phyloP scores from a whole-genome alignment of 1,140 invertebrate genomes.

The Drosophila orena region DNA sequence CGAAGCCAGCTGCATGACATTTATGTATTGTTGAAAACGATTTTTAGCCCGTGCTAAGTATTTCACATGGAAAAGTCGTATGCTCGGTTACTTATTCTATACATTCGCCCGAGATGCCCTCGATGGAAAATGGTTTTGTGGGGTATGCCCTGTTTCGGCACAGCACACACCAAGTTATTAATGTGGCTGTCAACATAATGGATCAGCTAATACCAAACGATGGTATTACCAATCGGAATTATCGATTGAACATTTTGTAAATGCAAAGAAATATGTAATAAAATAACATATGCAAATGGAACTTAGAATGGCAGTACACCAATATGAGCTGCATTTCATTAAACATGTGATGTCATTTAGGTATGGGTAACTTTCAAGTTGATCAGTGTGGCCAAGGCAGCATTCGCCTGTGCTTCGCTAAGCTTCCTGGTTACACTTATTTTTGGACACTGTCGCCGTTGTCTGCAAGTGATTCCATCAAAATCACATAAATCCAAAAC shows the following conservation, averaged over 20 bases:
- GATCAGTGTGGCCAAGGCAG: neutral
- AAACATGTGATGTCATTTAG: no score
- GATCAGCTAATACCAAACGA: no score
- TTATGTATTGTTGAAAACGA: slow-evolving; percentile 65
- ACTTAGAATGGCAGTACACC: no score
- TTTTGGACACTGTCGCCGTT: slow-evolving; percentile 63
- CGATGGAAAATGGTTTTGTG: neutral
- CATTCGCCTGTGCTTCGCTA: slow-evolving; percentile 7
- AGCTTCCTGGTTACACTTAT: slow-evolving; percentile 56
- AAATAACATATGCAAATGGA: no score
- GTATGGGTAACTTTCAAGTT: neutral
- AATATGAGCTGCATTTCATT: no score
- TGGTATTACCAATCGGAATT: no score
- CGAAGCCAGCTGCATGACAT: slow-evolving; percentile 64
- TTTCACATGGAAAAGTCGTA: slow-evolving; percentile 51
- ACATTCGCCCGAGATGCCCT: slow-evolving; percentile 18
- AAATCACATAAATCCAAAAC: slow-evolving; percentile 81
- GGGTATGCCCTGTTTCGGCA: neutral
- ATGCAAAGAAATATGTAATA: no score
- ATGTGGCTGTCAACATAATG: no score
- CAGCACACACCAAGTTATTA: no score
- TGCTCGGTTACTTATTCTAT: slow-evolving; percentile 19
- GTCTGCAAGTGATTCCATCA: slow-evolving; percentile 75
- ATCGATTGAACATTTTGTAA: no score
- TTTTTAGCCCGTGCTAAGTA: slow-evolving; percentile 56